phyloP scores from a whole-genome alignment of 2,888 invertebrate genomes.

The Megaustenia siamemsis region DNA sequence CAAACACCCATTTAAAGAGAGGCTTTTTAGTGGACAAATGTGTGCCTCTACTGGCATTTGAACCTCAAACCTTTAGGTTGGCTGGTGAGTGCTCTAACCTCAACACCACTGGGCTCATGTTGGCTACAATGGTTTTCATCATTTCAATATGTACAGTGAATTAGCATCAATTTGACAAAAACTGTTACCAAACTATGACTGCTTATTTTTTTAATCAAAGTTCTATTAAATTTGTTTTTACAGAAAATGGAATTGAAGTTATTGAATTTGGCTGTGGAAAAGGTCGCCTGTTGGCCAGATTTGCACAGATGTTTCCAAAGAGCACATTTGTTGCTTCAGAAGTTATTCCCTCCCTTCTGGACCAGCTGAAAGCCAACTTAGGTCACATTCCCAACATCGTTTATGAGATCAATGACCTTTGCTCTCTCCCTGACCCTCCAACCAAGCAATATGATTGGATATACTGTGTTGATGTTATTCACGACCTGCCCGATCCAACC shows the following conservation, averaged over 20 bases:
- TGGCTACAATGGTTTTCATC: too few relatives aligned
- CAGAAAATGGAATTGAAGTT: conserved; percentile 52
- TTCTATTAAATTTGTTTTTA: not conserved
- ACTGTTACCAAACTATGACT: too few relatives aligned
- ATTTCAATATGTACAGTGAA: too few relatives aligned
- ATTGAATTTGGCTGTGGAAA: conserved; percentile 53
- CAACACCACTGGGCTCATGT: too few relatives aligned
- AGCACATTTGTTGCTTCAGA: conserved; percentile 52
- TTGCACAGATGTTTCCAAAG: conserved; percentile 52
- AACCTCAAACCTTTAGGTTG: too few relatives aligned
- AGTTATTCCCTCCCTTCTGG: not conserved
- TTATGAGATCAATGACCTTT: conserved; percentile 41
- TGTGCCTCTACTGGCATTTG: too few relatives aligned
- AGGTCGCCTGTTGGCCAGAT: conserved; percentile 26
- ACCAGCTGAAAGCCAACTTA: not conserved
- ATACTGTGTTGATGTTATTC: conserved; percentile 51
- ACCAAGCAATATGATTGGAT: conserved; percentile 55
- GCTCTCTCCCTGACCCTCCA: conserved; percentile 19
- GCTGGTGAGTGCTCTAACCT: too few relatives aligned
- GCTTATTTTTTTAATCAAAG: not conserved
- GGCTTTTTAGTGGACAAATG: too few relatives aligned
- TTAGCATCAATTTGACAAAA: too few relatives aligned
- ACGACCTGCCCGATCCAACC: conserved; percentile 54
- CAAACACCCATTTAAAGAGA: too few relatives aligned
- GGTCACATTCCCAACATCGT: conserved; percentile 48